Percentiles rank a stretch among this genome's conserved stretches.
Conservation (phyloP, 1,140 invertebrate species). For the Hycleus phaleratus region DNA sequence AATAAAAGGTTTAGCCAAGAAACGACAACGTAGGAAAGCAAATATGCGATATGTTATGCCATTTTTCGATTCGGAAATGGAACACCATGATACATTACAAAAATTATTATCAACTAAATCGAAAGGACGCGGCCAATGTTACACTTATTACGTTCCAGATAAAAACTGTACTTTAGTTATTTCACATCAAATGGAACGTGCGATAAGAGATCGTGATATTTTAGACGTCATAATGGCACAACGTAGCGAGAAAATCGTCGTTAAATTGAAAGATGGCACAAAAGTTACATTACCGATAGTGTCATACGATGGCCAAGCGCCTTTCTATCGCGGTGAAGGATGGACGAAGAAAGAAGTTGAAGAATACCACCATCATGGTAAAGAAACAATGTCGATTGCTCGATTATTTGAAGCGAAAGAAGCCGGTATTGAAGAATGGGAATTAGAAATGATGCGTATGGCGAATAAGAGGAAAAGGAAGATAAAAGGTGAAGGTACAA, state of each 20-base stretch:
- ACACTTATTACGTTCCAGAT: constrained; percentile 59
- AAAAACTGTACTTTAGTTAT: constrained; percentile 64
- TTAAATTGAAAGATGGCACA: constrained; percentile 61
- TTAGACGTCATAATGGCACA: constrained; percentile 66
- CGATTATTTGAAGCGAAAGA: constrained; percentile 73
- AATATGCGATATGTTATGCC: constrained; percentile 54
- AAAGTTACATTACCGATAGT: constrained; percentile 61
- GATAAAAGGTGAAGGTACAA: constrained; percentile 39
- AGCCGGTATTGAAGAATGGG: constrained; percentile 52
- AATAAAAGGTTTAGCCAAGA: constrained; percentile 50
- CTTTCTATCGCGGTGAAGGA: constrained; percentile 52
- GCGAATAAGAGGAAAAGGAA: constrained; percentile 36
- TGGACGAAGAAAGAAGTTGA: constrained; percentile 53
- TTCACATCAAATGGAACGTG: constrained; percentile 62
- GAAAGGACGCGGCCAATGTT: constrained; percentile 36
- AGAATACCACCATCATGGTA: constrained; percentile 49
- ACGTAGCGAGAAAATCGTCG: constrained; percentile 60
- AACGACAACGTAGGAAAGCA: constrained; percentile 53
- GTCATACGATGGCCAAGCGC: constrained; percentile 51
- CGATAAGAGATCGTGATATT: constrained; percentile 67
- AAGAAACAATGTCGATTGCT: constrained; percentile 52
- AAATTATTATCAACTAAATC: constrained; percentile 49
- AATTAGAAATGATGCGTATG: constrained; percentile 38
- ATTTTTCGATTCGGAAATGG: constrained; percentile 60
- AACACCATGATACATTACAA: constrained; percentile 50